Evolutionary conservation across 2,888 invertebrate genomes (phyloP), one percentile per base, ranked within the genome.

Genomic region (Timema podura): DNA sequence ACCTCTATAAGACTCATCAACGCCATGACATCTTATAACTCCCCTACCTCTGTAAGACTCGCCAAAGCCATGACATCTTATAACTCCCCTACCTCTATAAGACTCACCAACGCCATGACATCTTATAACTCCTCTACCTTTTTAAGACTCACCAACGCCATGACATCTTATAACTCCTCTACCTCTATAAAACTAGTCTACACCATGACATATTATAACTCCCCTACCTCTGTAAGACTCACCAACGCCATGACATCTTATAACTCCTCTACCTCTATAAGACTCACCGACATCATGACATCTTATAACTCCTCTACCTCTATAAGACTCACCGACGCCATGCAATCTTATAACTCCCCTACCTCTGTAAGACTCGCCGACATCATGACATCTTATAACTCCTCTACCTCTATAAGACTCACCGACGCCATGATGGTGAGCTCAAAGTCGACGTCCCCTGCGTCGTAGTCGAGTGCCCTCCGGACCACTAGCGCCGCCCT

Each of bases 361-460:
- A 30, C 1, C 30, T 30, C 30, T 30, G 30, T 30, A 30, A 30
- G 30, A 82, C 83, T 83, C 82, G n/a, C 30, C 30, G 1, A 30
- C 30, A 3, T 3, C 30, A 30, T 30, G 30, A 30, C 30, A 30
- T 30, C 30, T 30, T 30, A 30, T 30, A 30, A 30, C 30, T 30
- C 30, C 30, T 30, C 30, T 30, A 30, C 1, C 30, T 30, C 30
- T 30, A 3, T 30, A 30, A 30, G 30, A 82, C 83, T 83, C 82
- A 92, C 92, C 78, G 91, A 89, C 59, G 93, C 95, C 75, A 91
- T 87, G 47, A 95, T 82, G 5, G 89, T 87, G 68, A 95, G 83
- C 68, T 84, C 81, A 77, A 92, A 95, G 76, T 90, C 88, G 51
- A 89, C 85, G 76, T 93, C 91, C 0, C 94, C 95, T 44, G 84